Evolutionary conservation across 2,113 vertebrate genomes (phyloP).

Genomic region (Gobius niger): DNA sequence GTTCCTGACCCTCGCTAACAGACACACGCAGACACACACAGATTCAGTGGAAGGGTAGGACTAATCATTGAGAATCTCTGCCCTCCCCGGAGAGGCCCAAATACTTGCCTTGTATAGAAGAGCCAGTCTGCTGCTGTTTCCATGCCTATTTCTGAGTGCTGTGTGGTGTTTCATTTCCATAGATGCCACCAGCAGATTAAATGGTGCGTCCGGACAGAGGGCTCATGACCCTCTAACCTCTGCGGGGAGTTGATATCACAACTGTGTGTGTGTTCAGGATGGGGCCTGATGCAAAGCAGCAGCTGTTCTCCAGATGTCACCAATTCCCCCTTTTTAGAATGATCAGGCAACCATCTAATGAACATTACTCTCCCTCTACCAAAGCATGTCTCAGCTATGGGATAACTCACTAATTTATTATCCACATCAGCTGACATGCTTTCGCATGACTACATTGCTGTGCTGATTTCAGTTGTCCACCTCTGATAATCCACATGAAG

Average conservation of each 20-base stretch:
- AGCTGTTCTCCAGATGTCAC: constrained; percentile 74
- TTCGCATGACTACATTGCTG: not conserved
- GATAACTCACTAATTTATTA: not conserved
- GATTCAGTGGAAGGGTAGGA: constrained; percentile 35
- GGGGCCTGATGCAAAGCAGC: constrained; percentile 47
- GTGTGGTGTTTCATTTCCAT: constrained; percentile 61
- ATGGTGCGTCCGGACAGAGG: constrained; percentile 48
- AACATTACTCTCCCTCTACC: not conserved
- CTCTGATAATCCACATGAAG: no score
- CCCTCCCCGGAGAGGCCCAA: constrained; percentile 53
- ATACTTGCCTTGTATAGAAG: constrained; percentile 70
- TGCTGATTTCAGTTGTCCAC: not conserved
- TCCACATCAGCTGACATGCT: not conserved
- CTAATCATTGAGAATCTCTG: constrained; percentile 63
- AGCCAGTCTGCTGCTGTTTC: constrained; percentile 31
- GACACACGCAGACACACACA: not conserved
- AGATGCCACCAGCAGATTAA: constrained; percentile 56
- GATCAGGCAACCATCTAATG: constrained; percentile 18
- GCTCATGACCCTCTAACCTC: constrained; percentile 58
- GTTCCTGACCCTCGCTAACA: not conserved
- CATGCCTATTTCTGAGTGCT: constrained; percentile 27
- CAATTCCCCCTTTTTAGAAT: constrained; percentile 3
- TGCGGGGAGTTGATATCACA: constrained; percentile 27
- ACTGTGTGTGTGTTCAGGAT: constrained; percentile 18
- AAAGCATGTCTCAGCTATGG: not conserved